Evolutionary conservation across 2,797 vertebrate genomes (phyloP), one percentile per base, ranked within the genome.

Genomic region (Macrochelys suwanniensis): DNA sequence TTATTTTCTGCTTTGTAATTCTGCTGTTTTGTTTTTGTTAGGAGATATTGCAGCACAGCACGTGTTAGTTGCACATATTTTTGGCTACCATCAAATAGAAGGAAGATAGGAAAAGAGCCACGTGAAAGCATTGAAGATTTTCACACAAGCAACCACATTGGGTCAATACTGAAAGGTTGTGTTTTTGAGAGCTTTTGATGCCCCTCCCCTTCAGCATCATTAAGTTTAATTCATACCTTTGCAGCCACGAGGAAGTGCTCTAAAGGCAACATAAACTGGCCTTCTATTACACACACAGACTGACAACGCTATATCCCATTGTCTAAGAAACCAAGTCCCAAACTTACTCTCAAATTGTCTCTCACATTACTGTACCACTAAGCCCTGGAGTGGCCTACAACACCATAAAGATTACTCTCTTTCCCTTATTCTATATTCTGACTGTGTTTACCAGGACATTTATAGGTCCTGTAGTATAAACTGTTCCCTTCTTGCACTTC

Each of bases 331-430:
- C 71, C 25, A 45, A 93, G 33, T 0, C 3, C 87, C 81, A 78
- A 94, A 93, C 57, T 92, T 94, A 65, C 65, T 88, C 79, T 89
- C 94, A 93, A 94, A 95, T 94, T 89, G 47, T 89, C 42, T 54
- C 81, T 50, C 83, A 77, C 31, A 45, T 93, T 90, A 93, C 47
- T 78, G 49, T 76, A 82, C 0, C 77, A 82, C 65, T 82, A 93
- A 31, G 45, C 8, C 74, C 26, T 2, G 5, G 79, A 80, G 94
- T 82, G 88, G 90, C 79, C 53, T 90, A 68, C 11, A 13, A 10
- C n/a, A 88, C 19, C 82, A 7, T 37, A 88, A 53, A 53, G 89
- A 61, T 49, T 91, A 74, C 65, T 95, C 42, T 54, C 26, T 31
- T 59, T 59, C 28, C 80, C 92, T 80, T 45, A 47, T 95, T 91